phyloP scores from a whole-genome alignment of 2,888 invertebrate species.

The Anticlea derivata region DNA sequence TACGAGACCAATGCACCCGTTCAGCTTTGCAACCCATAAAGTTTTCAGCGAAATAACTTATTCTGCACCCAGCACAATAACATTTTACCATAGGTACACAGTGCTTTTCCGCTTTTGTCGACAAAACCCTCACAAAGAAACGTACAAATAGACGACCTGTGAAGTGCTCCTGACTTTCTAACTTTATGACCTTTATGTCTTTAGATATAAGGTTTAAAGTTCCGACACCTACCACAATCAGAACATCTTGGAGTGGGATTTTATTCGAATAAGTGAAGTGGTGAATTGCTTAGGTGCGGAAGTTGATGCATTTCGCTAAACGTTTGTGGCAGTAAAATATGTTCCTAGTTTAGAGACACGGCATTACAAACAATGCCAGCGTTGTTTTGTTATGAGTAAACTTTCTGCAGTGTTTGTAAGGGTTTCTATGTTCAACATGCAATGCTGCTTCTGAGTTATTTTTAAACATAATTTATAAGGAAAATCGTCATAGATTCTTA shows the following conservation, averaged over 20 bases:
- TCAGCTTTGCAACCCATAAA: constrained; percentile 6
- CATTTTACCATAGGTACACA: constrained; percentile 20
- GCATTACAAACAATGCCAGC: constrained; percentile 4
- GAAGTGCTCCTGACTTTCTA: not conserved
- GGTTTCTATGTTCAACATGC: no score
- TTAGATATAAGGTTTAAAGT: constrained; percentile 1
- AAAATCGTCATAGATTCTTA: no score
- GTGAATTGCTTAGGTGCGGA: constrained; percentile 17
- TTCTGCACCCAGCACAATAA: constrained; percentile 35
- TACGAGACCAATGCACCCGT: constrained; percentile 11
- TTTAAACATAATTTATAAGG: no score
- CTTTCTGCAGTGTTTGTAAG: no score
- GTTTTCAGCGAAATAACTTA: constrained; percentile 13
- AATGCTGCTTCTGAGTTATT: no score
- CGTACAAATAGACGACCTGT: constrained; percentile 1
- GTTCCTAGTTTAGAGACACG: constrained; percentile 8
- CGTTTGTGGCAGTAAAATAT: constrained; percentile 32
- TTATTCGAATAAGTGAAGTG: constrained; percentile 23
- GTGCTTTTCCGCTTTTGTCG: constrained; percentile 36
- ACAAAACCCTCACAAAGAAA: constrained; percentile 36
- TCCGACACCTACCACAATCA: constrained; percentile 2
- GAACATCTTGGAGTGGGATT: constrained; percentile 7
- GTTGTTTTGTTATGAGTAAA: not conserved
- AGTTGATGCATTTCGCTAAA: constrained; percentile 31
- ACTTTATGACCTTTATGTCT: not conserved